These are phyloP conservation scores for Drosophila mimica DNA, from an alignment of 2,888 invertebrate species.

Conservation along the genomic window DNA sequence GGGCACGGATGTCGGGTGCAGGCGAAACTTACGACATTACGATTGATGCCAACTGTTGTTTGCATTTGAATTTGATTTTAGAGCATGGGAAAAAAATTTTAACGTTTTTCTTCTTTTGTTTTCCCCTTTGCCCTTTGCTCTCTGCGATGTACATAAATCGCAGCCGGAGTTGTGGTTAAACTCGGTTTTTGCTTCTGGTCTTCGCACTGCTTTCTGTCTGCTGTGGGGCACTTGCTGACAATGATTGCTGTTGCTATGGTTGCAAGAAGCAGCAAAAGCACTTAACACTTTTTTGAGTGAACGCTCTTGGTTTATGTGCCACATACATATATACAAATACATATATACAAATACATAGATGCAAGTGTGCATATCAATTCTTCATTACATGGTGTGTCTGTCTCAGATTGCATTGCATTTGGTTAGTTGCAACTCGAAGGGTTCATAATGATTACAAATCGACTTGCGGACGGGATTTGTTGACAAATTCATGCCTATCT, in stretches of 20 bases:
- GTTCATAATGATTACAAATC: conserved; percentile 69
- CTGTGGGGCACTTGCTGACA: conserved; percentile 70
- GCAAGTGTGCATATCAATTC: conserved; percentile 40
- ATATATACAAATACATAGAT: not conserved
- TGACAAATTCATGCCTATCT: conserved; percentile 43
- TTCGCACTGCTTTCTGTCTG: conserved; percentile 25
- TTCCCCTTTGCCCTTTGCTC: conserved; percentile 53
- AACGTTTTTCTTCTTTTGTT: conserved; percentile 34
- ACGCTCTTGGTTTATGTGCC: conserved; percentile 34
- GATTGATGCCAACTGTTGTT: conserved; percentile 79
- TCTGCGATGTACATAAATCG: conserved; percentile 70
- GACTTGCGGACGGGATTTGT: conserved; percentile 37
- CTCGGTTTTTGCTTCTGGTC: conserved; percentile 7
- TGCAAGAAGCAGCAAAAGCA: conserved; percentile 72
- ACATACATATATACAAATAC: not conserved
- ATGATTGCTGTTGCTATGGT: conserved; percentile 60
- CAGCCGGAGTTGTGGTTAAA: conserved; percentile 41
- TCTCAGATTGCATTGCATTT: conserved; percentile 65
- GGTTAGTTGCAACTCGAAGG: conserved; percentile 26
- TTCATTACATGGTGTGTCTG: conserved; percentile 32
- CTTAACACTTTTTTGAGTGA: conserved; percentile 70
- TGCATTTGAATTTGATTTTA: conserved; percentile 79
- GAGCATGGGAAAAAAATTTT: conserved; percentile 23
- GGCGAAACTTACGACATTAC: conserved; percentile 42
- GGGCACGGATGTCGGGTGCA: not conserved